phyloP scores from a whole-genome alignment of 1,140 invertebrate species.

The Tetragonula clypearis region DNA sequence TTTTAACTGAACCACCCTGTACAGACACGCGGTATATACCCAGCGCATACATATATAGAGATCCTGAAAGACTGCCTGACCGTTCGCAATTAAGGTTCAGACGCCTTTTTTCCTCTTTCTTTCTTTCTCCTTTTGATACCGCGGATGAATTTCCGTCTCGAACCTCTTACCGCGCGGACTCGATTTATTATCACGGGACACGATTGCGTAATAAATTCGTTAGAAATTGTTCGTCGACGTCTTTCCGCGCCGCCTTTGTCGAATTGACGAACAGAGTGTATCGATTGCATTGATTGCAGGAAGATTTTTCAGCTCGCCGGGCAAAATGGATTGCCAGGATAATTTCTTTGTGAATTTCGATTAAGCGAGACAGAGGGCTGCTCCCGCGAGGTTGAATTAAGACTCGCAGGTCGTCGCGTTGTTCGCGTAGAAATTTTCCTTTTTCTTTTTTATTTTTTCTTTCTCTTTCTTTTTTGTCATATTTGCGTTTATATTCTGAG shows the following conservation, averaged over 20 bases:
- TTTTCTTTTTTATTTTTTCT: too few species aligned
- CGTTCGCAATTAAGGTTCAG: slow-evolving; percentile 42
- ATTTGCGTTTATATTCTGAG: too few species aligned
- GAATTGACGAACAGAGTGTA: background rate
- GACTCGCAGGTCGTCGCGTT: background rate
- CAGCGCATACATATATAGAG: background rate
- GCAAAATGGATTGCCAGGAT: background rate
- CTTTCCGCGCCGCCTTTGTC: background rate
- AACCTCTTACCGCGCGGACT: slow-evolving; percentile 6
- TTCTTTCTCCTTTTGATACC: background rate
- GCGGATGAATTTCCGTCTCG: slow-evolving; percentile 1
- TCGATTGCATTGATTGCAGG: background rate
- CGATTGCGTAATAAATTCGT: slow-evolving; percentile 34
- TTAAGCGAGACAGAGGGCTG: background rate
- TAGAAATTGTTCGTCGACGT: slow-evolving; percentile 7
- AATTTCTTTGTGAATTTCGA: background rate
- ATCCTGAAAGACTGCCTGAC: slow-evolving; percentile 12
- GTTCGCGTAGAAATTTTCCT: background rate
- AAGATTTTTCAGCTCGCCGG: background rate
- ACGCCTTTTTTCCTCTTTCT: background rate
- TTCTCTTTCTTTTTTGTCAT: too few species aligned
- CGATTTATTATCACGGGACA: slow-evolving; percentile 18
- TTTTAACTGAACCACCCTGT: too few species aligned
- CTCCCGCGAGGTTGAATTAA: background rate
- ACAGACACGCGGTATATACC: too few species aligned